Evolutionary conservation across 2,113 vertebrate genomes (phyloP), one percentile per base, ranked within the genome.

Genomic region (Nansenia antarctica): DNA sequence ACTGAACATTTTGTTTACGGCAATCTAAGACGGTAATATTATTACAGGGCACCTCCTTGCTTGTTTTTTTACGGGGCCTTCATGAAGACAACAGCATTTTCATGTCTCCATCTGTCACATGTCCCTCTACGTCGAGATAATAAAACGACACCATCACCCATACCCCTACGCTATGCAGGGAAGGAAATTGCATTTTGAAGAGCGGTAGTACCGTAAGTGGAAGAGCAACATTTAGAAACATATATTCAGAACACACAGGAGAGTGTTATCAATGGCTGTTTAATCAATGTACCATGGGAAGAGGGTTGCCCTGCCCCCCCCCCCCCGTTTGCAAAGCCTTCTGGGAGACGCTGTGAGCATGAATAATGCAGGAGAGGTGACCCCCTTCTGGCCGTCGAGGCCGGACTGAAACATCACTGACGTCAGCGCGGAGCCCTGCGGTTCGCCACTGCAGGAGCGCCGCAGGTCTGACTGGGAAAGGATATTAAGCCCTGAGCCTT

Each of bases 351-450:
- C 70, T 45, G 78, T 45, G 73, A 70, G 72, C 6, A 58, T 88
- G 85, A 90, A 86, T 86, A 82, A 90, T 90, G 80, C 80, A 87
- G 84, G 61, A 78, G 80, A 49, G 77, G 81, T 85, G 83, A 82
- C 85, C 84, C 74, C 67, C n/a, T n/a, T n/a, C 81, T 69, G 84
- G 76, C 79, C 82, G 81, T 67, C 61, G n/a, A n/a, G 78, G 83
- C 80, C 64, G 83, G 84, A 87, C 83, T 81, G 79, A 85, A 88
- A 87, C 83, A 85, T 85, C 78, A 78, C 74, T 88, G 85, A 88
- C 79, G 83, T 89, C 84, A 85, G 61, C 29, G 26, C 59, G 1
- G 54, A 69, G 67, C 67, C 69, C 77, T 49, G 0, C 29, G 59
- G 74, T 60, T 72, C 52, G 74, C 75, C 72, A 31, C 69, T 22